These are phyloP conservation scores for Cebidichthys violaceus DNA, from an alignment of 2,113 vertebrate species.

Conservation along the genomic window DNA sequence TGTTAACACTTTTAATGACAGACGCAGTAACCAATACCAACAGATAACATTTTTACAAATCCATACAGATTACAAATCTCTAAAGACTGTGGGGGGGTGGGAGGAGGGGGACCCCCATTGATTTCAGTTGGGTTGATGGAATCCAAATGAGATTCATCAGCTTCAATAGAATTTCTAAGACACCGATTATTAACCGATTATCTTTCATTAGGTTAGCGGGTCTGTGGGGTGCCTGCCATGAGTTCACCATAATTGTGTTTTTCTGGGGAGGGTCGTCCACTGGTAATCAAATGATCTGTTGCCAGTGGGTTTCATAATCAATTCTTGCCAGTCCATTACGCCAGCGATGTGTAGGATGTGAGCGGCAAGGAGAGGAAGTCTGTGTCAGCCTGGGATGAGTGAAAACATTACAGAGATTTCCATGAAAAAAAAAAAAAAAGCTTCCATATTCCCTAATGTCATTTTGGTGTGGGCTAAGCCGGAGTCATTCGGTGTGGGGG, in stretches of 20 bases:
- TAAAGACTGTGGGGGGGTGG: constrained; percentile 12
- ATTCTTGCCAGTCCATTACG: constrained; percentile 66
- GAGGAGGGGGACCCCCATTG: constrained; percentile 22
- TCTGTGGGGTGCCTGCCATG: constrained; percentile 16
- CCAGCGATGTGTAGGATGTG: constrained; percentile 13
- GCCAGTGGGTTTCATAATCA: constrained; percentile 59
- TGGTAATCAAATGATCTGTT: constrained; percentile 66
- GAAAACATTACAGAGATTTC: constrained; percentile 64
- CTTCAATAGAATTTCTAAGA: constrained; percentile 42
- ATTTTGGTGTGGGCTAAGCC: constrained; percentile 48
- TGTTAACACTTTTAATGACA: not conserved
- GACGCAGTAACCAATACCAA: not conserved
- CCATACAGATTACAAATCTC: not conserved
- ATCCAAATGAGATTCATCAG: constrained; percentile 51
- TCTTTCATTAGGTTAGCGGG: constrained; percentile 53
- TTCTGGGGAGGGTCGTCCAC: constrained; percentile 19
- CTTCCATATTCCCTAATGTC: constrained; percentile 60
- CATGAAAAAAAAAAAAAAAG: constrained; percentile 20
- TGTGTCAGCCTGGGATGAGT: constrained; percentile 43
- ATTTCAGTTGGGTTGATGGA: constrained; percentile 45
- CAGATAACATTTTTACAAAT: not conserved
- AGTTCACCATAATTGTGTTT: constrained; percentile 63
- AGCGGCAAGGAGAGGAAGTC: constrained; percentile 36
- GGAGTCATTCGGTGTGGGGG: constrained; percentile 8
- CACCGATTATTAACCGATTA: constrained; percentile 71